Conservation (phyloP, 2,797 vertebrate species). For the Aldrovandia affinis region DNA sequence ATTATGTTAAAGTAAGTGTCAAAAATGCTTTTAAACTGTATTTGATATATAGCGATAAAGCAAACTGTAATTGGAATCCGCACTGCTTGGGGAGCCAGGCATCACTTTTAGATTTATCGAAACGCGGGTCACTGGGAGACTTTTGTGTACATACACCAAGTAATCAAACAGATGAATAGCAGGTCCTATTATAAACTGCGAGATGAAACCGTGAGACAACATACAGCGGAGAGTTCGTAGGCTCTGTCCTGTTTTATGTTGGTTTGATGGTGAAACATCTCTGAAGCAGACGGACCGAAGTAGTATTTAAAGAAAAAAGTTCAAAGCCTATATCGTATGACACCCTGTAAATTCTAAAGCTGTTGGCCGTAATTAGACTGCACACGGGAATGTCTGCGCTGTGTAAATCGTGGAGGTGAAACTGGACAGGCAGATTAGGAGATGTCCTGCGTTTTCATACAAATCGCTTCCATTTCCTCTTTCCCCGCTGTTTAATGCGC, state of each 20-base stretch:
- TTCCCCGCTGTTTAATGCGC: neutral
- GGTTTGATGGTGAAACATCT: neutral
- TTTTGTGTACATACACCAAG: neutral
- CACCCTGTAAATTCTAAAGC: neutral
- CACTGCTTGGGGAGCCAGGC: neutral
- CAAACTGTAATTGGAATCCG: neutral
- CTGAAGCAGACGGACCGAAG: neutral
- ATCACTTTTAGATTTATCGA: neutral
- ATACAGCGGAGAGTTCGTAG: neutral
- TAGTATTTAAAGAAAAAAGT: neutral
- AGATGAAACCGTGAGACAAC: neutral
- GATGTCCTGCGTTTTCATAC: neutral
- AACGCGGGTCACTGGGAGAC: neutral
- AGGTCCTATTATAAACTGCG: conserved; percentile 4
- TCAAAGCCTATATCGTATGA: neutral
- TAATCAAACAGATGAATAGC: neutral
- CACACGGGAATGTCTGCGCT: neutral
- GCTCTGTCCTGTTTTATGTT: neutral
- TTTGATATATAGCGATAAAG: neutral
- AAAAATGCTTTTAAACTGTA: neutral
- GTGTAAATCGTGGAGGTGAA: neutral
- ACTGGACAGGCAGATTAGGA: neutral
- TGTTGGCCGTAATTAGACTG: neutral
- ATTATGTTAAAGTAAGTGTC: neutral
- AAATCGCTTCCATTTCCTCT: neutral